Evolutionary conservation across 2,888 invertebrate species (phyloP).

Genomic region (Escarpia spicata): DNA sequence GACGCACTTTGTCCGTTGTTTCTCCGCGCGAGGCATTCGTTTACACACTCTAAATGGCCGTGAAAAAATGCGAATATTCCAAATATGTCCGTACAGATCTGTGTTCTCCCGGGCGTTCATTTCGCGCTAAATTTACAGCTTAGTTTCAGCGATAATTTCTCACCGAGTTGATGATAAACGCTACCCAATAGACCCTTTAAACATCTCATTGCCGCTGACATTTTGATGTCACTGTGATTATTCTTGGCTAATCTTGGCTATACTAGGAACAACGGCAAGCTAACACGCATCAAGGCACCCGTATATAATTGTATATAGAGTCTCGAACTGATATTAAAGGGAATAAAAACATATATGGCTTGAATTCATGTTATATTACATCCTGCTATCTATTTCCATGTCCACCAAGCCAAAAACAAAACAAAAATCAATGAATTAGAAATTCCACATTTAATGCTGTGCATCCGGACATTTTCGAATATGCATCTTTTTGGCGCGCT

Average conservation of each 20-base stretch:
- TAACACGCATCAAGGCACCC: not conserved
- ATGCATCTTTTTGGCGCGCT: too few relatives aligned
- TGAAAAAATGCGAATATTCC: not conserved
- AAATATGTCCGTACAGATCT: not conserved
- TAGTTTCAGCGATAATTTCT: not conserved
- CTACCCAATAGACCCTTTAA: not conserved
- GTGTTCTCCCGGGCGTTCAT: not conserved
- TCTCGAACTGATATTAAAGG: too few relatives aligned
- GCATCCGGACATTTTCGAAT: too few relatives aligned
- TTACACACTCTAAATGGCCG: not conserved
- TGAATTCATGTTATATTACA: too few relatives aligned
- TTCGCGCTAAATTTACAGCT: not conserved
- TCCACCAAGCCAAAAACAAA: too few relatives aligned
- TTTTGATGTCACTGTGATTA: not conserved
- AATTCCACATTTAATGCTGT: too few relatives aligned
- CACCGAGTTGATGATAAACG: not conserved
- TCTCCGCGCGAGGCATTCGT: not conserved
- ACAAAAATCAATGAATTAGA: too few relatives aligned
- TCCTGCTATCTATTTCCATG: too few relatives aligned
- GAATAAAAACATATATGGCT: too few relatives aligned
- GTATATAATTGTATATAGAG: not conserved
- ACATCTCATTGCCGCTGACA: not conserved
- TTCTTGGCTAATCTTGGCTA: not conserved
- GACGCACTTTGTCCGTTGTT: not conserved
- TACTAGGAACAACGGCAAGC: not conserved